phyloP scores from a whole-genome alignment of 2,888 invertebrate genomes.

The Danaus chrysippus region DNA sequence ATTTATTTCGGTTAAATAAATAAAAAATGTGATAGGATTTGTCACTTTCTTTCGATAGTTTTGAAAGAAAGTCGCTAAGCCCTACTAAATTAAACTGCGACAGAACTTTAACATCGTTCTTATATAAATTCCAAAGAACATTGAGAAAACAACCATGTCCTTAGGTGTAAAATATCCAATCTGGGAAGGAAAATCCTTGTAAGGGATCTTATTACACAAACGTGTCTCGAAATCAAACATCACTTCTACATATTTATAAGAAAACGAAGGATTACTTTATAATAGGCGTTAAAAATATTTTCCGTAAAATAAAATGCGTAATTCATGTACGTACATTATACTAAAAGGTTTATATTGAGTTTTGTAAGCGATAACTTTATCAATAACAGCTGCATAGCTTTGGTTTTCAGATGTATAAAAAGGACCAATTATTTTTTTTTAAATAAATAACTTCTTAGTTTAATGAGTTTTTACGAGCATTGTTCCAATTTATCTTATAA shows the following conservation, averaged over 20 bases:
- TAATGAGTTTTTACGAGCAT: too few relatives aligned
- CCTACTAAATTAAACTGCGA: not conserved
- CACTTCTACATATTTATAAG: constrained; percentile 14
- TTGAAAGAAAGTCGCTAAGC: not conserved
- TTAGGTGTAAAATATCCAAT: constrained; percentile 1
- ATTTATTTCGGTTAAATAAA: too few relatives aligned
- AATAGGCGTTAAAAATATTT: constrained; percentile 11
- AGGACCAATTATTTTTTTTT: too few relatives aligned
- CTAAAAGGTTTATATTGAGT: too few relatives aligned
- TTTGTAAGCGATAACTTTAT: too few relatives aligned
- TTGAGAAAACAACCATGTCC: not conserved
- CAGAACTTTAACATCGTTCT: not conserved
- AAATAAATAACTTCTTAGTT: too few relatives aligned
- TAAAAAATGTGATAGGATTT: too few relatives aligned
- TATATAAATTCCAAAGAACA: not conserved
- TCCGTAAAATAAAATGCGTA: too few relatives aligned
- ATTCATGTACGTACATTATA: too few relatives aligned
- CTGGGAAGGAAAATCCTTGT: constrained; percentile 18
- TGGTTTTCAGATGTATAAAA: too few relatives aligned
- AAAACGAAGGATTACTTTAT: constrained; percentile 15
- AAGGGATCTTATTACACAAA: constrained; percentile 24
- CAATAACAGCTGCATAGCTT: too few relatives aligned
- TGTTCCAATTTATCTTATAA: too few relatives aligned
- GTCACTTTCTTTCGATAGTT: not conserved
- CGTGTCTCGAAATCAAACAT: constrained; percentile 21